Evolutionary conservation across 1,140 invertebrate genomes (phyloP).

Genomic region (Lepidurus apus): DNA sequence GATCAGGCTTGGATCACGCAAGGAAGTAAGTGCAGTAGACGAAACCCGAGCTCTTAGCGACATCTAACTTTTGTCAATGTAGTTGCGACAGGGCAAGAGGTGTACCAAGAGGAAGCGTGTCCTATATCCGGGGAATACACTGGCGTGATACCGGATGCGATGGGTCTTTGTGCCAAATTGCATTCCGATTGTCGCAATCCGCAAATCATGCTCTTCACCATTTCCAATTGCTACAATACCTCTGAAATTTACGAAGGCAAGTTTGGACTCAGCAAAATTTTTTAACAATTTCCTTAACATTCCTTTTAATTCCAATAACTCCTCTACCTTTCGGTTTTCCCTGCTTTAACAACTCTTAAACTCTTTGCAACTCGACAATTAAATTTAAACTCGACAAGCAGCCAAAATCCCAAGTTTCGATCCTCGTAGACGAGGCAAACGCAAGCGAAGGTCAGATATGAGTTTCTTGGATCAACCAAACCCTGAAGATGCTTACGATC

Average conservation of each 20-base stretch:
- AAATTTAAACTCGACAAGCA: background rate
- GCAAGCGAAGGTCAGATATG: background rate
- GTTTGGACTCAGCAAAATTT: background rate
- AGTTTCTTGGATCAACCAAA: background rate
- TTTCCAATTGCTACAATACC: slow-evolving; percentile 55
- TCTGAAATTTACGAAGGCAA: slow-evolving; percentile 61
- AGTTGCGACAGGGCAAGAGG: slow-evolving; percentile 47
- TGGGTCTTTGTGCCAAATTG: slow-evolving; percentile 62
- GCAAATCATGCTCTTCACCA: slow-evolving; percentile 66
- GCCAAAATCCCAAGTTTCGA: background rate
- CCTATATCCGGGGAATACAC: slow-evolving; percentile 64
- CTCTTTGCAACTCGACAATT: too few species aligned
- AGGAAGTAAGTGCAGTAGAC: slow-evolving; percentile 51
- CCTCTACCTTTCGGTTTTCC: too few species aligned
- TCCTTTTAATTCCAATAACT: too few species aligned
- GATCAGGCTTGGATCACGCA: slow-evolving; percentile 58
- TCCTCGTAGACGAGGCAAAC: background rate
- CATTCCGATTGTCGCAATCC: slow-evolving; percentile 63
- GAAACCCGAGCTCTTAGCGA: background rate
- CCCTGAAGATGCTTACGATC: slow-evolving; percentile 34
- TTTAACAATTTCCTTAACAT: background rate
- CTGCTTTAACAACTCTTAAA: too few species aligned
- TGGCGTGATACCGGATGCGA: slow-evolving; percentile 59
- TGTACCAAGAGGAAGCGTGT: slow-evolving; percentile 54
- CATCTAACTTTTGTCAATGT: slow-evolving; percentile 4